Evolutionary conservation across 1,140 invertebrate species (phyloP), one percentile per base, ranked within the genome.

Genomic region (Lepidurus arcticus): DNA sequence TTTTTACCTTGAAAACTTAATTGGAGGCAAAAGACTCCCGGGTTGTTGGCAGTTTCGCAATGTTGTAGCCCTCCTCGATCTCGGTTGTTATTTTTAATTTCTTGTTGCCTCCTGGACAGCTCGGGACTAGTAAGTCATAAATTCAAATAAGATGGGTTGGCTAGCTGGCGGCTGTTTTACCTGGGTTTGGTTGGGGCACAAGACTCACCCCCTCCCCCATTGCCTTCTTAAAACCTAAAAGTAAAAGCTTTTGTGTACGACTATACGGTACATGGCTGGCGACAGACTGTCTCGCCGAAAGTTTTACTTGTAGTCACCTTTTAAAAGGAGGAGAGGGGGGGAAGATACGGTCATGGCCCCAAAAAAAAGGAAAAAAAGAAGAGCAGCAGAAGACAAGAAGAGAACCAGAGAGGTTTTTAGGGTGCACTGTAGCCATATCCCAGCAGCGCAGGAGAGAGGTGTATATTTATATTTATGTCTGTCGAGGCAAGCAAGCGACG

Each of bases 381-480:
- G 47, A 65, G 6, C 13, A 65, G 47, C 47, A 65, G 13, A 65
- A 65, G 53, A 65, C 16, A 21, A 16, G 53, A 65, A 65, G 21
- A 21, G 21, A 21, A 13, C 53, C 53, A 65, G 16, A 21, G 53
- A 65, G 53, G 53, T 65, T 65, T 34, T 65, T 65, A 65, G 53
- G 53, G 53, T 65, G 53, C 53, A 21, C 53, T 21, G 53, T 65
- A 21, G 21, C 53, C n/a, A 65, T 65, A 65, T 65, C 21, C 53
- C 53, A 65, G 21, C 53, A 65, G 53, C 16, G 53, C 53, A 21
- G 53, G 53, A 65, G 34, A 34, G 53, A 65, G 53, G 53, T 65
- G 53, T 65, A 65, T 65, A 65, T 65, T 65, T 65, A 65, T 65
- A 65, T 65, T 65, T 65, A 65, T 65, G 53, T 65, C 53, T 65